Conservation (phyloP, 2,888 invertebrate species). For the Cerastis rubricosa region DNA sequence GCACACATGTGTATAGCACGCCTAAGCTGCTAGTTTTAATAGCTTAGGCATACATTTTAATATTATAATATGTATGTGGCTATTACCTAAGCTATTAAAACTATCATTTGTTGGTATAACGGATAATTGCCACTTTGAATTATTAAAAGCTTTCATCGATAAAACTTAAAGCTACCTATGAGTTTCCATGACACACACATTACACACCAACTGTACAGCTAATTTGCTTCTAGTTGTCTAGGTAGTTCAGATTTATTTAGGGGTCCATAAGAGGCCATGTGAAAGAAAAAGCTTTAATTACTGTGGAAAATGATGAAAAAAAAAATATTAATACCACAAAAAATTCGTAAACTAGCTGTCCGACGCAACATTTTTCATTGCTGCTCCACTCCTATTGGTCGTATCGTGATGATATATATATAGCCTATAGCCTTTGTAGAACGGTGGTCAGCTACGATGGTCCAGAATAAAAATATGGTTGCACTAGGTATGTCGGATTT, state of each 20-base stretch:
- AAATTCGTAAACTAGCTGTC: too few relatives aligned
- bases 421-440: too few relatives aligned
- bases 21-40: neutral
- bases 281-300: neutral
- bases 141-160: conserved; percentile 52
- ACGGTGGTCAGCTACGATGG: too few relatives aligned
- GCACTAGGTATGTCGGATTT: too few relatives aligned
- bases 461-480: too few relatives aligned
- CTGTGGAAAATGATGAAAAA: neutral
- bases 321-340: too few relatives aligned
- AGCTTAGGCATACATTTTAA: too few relatives aligned
- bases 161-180: conserved; percentile 5
- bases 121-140: conserved; percentile 52
- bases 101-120: conserved; percentile 32
- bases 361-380: too few relatives aligned
- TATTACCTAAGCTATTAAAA: conserved; percentile 39
- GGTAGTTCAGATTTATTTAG: conserved; percentile 6
- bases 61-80: conserved; percentile 26
- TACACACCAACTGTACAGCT: neutral
- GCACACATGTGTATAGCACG: neutral
- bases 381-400: too few relatives aligned
- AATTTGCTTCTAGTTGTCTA: conserved; percentile 25
- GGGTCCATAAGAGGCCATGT: neutral
- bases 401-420: too few relatives aligned
- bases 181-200: conserved; percentile 13